A percentile compares a stretch with the other conserved stretches of the same genome.
Evolutionary conservation across 2,113 vertebrate species (phyloP).

Genomic region (Hippolais icterina): DNA sequence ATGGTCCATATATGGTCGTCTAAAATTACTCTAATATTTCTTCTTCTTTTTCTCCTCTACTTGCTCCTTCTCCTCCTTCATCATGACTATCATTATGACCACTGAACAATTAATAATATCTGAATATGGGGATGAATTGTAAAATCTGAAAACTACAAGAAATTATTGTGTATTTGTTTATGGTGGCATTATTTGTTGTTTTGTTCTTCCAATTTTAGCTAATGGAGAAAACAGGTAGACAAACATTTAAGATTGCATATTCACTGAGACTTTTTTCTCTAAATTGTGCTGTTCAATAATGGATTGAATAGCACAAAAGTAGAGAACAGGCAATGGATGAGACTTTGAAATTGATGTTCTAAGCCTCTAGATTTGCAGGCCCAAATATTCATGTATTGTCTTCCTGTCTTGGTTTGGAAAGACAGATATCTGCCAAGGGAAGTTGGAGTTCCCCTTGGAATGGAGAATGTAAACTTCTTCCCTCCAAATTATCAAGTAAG

Average conservation of each 20-base stretch:
- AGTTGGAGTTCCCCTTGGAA: too few relatives aligned
- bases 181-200: background rate
- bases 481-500: background rate
- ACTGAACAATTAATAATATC: background rate
- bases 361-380: background rate
- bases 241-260: background rate
- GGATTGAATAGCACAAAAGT: background rate
- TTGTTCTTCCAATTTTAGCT: background rate
- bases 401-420: background rate
- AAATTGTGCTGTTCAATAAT: background rate
- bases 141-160: background rate
- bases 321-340: background rate
- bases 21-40: background rate
- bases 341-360: background rate
- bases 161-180: background rate
- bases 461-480: too few relatives aligned
- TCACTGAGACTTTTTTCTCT: background rate
- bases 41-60: background rate
- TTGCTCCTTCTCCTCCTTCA: background rate
- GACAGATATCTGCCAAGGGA: too few relatives aligned
- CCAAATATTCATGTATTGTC: background rate
- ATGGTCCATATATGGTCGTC: background rate
- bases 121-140: background rate
- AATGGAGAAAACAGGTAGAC: background rate
- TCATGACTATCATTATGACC: background rate